Percentiles rank a stretch among this genome's conserved stretches.
Conservation (phyloP, 2,888 invertebrate species). For the Drosophila fungiperda region DNA sequence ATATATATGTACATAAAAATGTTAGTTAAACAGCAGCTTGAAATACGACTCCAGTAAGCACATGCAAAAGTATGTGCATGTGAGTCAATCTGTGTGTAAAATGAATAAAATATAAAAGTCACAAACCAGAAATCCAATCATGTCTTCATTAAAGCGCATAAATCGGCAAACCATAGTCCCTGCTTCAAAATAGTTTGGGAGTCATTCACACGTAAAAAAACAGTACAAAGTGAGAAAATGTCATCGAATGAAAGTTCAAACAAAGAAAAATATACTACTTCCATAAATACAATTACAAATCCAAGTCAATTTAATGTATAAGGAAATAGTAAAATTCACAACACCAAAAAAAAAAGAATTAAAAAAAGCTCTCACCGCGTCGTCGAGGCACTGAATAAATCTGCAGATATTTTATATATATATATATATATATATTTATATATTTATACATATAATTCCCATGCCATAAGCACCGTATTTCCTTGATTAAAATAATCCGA, state of each 20-base stretch:
- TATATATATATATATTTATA: not conserved
- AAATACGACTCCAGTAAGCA: not conserved
- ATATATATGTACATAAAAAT: not conserved
- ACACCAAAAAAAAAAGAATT: constrained; percentile 5
- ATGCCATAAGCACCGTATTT: constrained; percentile 58
- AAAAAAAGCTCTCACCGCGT: constrained; percentile 40
- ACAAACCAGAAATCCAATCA: constrained; percentile 45
- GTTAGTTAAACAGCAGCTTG: not conserved
- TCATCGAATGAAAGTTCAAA: constrained; percentile 20
- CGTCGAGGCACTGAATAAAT: not conserved
- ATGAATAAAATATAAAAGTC: constrained; percentile 34
- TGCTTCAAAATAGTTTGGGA: not conserved
- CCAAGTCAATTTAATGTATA: constrained; percentile 27
- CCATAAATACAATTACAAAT: constrained; percentile 15
- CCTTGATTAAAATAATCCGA: constrained; percentile 39
- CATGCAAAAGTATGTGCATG: not conserved
- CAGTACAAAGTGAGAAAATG: not conserved
- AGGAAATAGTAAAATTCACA: constrained; percentile 29
- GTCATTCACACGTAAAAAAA: constrained; percentile 3
- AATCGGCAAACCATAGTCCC: not conserved
- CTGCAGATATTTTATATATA: not conserved
- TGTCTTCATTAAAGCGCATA: constrained; percentile 6
- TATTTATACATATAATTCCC: constrained; percentile 48
- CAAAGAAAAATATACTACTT: not conserved
- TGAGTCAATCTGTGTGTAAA: not conserved